Evolutionary conservation across 2,113 vertebrate genomes (phyloP).

Genomic region (Centropus unirufus): DNA sequence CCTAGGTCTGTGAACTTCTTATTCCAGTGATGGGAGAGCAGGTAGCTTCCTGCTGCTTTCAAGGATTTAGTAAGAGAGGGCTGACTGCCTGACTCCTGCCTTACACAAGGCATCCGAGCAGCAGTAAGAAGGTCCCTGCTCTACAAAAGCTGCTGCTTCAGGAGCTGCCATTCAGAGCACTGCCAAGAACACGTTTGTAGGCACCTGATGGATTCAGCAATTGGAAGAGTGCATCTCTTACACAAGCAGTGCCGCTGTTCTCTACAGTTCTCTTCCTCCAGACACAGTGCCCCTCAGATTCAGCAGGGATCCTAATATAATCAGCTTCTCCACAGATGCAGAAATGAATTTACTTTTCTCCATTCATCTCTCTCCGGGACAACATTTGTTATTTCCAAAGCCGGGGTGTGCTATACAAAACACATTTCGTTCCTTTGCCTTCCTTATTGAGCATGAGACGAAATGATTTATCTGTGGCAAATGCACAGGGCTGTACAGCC

Average conservation of each 20-base stretch:
- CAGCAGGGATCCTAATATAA: not conserved
- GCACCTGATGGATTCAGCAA: not conserved
- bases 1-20: not conserved
- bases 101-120: not conserved
- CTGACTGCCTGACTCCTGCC: not conserved
- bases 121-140: not conserved
- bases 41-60: not conserved
- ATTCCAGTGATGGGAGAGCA: not conserved
- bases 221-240: not conserved
- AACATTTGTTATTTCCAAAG: not conserved
- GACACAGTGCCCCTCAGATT: rapidly evolving
- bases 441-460: not conserved
- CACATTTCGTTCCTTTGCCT: not conserved
- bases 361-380: not conserved
- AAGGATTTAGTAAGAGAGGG: not conserved
- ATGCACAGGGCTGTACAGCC: not conserved
- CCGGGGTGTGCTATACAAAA: not conserved
- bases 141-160: not conserved
- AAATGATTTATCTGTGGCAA: not conserved
- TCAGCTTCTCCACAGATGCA: not conserved
- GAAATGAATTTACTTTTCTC: not conserved
- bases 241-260: not conserved
- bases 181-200: too few species aligned
- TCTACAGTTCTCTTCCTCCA: not conserved
- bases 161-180: not conserved